Percentiles rank a stretch among this genome's conserved stretches.
Evolutionary conservation across 2,888 invertebrate species (phyloP).

Genomic region (Siphlonurus alternatus): DNA sequence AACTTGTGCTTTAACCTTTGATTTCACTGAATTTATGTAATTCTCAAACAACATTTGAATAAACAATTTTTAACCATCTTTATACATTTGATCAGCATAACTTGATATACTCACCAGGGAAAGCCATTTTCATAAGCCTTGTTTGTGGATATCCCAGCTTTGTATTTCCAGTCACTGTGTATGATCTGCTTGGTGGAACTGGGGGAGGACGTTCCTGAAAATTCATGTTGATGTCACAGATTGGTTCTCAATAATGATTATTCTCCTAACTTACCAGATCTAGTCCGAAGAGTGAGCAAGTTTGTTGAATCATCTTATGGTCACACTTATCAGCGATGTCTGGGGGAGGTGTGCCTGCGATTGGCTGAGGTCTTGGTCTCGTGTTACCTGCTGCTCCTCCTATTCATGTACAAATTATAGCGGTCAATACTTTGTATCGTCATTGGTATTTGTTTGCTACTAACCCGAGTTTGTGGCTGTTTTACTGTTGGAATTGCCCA

Average conservation of each 20-base stretch:
- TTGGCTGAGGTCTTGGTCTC: conserved; percentile 76
- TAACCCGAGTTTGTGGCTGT: background rate
- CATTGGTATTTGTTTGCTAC: no score
- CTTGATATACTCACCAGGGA: conserved; percentile 39
- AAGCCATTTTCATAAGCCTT: conserved; percentile 78
- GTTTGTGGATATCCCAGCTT: conserved; percentile 87
- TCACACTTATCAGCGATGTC: conserved; percentile 74
- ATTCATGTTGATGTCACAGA: background rate
- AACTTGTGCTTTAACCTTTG: no score
- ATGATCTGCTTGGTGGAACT: conserved; percentile 75
- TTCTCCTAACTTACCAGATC: conserved; percentile 48
- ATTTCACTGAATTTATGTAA: no score
- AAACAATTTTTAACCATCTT: no score
- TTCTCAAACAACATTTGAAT: no score
- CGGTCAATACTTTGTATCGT: no score
- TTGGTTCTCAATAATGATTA: background rate
- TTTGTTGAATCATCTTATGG: conserved; percentile 74
- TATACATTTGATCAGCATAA: no score
- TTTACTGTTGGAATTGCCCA: background rate
- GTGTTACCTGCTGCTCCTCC: conserved; percentile 19
- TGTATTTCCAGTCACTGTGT: conserved; percentile 78
- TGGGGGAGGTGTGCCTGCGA: conserved; percentile 72
- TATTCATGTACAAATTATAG: background rate
- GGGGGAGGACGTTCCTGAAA: conserved; percentile 74
- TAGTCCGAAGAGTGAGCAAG: conserved; percentile 75